Evolutionary conservation across 2,797 vertebrate genomes (phyloP).

Genomic region (Gymnodraco acuticeps): DNA sequence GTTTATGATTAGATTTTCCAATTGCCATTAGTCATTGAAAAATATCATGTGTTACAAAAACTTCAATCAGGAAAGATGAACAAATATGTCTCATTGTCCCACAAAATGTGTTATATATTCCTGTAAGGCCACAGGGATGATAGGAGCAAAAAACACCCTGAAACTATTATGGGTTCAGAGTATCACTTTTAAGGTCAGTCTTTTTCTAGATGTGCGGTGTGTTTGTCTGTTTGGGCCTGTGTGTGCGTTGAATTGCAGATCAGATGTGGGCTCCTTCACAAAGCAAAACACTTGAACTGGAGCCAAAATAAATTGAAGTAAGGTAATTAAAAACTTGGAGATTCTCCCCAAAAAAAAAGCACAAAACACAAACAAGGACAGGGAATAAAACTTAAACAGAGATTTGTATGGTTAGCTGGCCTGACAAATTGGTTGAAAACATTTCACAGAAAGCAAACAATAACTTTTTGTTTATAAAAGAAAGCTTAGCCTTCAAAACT

Average conservation of each 20-base stretch:
- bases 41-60: too few relatives aligned
- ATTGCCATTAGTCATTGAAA: too few relatives aligned
- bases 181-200: neutral
- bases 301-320: conserved; percentile 54
- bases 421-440: conserved; percentile 43
- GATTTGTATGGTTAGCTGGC: conserved; percentile 35
- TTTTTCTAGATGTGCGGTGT: conserved; percentile 6
- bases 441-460: conserved; percentile 19
- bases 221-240: neutral
- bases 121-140: too few relatives aligned
- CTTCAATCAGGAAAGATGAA: too few relatives aligned
- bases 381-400: conserved; percentile 42
- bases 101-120: too few relatives aligned
- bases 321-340: conserved; percentile 58
- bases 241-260: conserved; percentile 6
- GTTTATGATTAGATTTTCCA: too few relatives aligned
- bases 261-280: conserved; percentile 16
- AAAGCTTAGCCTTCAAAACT: conserved; percentile 27
- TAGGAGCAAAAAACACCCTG: too few relatives aligned
- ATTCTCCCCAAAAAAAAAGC: neutral
- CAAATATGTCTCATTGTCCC: too few relatives aligned
- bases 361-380: conserved; percentile 32
- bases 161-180: too few relatives aligned
- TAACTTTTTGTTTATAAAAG: conserved; percentile 10
- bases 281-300: conserved; percentile 16